Evolutionary conservation across 1,140 invertebrate genomes (phyloP), one percentile per base, ranked within the genome.

Genomic region (Megalonaias nervosa): DNA sequence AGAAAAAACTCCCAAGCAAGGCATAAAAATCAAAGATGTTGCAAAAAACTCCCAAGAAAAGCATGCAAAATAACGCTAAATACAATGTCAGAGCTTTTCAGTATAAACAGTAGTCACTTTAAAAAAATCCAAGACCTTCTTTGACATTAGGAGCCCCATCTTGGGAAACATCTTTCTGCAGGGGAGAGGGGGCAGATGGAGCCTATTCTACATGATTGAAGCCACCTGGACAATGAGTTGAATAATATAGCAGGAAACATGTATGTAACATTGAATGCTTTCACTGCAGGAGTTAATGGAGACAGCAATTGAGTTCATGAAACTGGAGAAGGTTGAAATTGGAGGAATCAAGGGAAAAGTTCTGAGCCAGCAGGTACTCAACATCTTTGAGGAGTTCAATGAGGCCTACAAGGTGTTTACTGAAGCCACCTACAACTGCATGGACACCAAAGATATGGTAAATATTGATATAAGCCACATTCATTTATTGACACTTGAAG

Each of bases 321-420:
- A 98, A 90, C 91, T 99, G 76, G 97, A 98, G 91, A 97, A 98
- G 92, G 95, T 98, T 56, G 97, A 98, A 93, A 95, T 98, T 81
- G 97, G 97, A 74, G 97, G 97, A 13, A 93, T 97, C 77, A 96
- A 88, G 96, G 97, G 64, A 38, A 93, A 95, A 80, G 93, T 94
- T 23, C 91, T 98, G 5, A 96, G 95, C 86, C 92, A 93, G 6
- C 91, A 86, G 89, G 87, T 93, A 56, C 92, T 94, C 21, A 93
- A 93, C 58, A 95, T 98, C 73, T 96, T 95, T 83, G 93, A 95
- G 31, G 96, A 98, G 89, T 99, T 99, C 86, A 95, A 96, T 85
- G 94, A 96, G 71, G 93, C 95, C 70, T 97, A 97, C 89, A 94
- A 95, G 56, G 93, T 94, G 2, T 99, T 98, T 90, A 94, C 96